Percentiles rank a stretch among this genome's conserved stretches.
These are phyloP conservation scores for Petrophora chlorosata DNA, from an alignment of 2,888 invertebrate species.

Conservation along the genomic window DNA sequence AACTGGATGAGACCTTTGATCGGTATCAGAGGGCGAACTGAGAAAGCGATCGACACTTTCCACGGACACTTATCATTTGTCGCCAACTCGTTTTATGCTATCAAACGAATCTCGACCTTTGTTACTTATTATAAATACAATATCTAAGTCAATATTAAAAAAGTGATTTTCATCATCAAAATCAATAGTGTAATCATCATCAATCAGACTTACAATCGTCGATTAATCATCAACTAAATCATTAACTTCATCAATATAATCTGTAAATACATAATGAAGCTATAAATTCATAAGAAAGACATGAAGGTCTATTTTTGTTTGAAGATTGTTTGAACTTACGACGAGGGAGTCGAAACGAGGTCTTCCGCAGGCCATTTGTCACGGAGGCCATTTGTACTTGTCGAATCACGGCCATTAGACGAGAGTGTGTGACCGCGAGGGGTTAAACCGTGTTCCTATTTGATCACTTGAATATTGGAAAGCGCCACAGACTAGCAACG, in stretches of 20 bases:
- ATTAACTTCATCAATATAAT: conserved; percentile 31
- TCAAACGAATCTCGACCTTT: conserved; percentile 53
- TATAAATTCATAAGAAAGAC: conserved; percentile 44
- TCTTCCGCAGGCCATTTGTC: conserved; percentile 82
- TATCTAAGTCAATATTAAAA: conserved; percentile 16
- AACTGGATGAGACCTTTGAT: conserved; percentile 65
- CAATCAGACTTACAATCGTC: conserved; percentile 26
- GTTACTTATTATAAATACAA: conserved; percentile 24
- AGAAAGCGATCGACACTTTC: conserved; percentile 71
- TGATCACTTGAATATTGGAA: conserved; percentile 50
- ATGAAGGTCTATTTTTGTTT: conserved; percentile 67
- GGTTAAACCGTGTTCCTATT: conserved; percentile 69
- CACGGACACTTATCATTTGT: conserved; percentile 65
- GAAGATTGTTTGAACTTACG: conserved; percentile 70
- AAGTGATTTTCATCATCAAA: conserved; percentile 18
- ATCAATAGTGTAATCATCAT: conserved; percentile 29
- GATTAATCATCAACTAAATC: conserved; percentile 32
- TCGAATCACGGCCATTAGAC: conserved; percentile 84
- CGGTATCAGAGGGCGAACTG: conserved; percentile 67
- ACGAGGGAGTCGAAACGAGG: conserved; percentile 65
- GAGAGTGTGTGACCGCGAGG: conserved; percentile 81
- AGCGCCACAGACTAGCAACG: conserved; percentile 55
- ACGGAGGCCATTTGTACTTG: conserved; percentile 83
- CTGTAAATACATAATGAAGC: conserved; percentile 30
- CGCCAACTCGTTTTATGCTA: conserved; percentile 35